Conservation (phyloP, 2,888 invertebrate genomes). For the Camptogramma bilineatum region DNA sequence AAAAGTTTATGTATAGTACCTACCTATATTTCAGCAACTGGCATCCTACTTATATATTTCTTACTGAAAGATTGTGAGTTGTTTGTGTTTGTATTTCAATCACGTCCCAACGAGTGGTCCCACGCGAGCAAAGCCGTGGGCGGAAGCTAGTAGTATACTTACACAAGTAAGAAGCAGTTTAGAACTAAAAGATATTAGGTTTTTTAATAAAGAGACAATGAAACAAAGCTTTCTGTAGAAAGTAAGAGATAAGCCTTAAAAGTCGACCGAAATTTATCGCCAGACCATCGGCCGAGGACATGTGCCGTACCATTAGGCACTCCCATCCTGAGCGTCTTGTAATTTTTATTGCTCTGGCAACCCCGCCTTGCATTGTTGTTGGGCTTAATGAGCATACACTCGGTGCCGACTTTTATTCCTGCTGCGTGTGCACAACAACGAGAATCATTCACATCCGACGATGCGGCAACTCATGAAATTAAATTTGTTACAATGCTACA, state of each 20-base stretch:
- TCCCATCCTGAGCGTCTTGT: conserved; percentile 79
- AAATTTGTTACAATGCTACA: conserved; percentile 20
- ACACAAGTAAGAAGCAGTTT: too few relatives aligned
- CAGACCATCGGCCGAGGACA: conserved; percentile 60
- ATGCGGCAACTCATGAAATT: conserved; percentile 45
- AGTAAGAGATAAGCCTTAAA: conserved; percentile 34
- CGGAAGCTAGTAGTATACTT: too few relatives aligned
- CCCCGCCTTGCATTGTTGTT: conserved; percentile 81
- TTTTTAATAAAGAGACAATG: conserved; percentile 10
- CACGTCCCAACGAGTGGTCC: too few relatives aligned
- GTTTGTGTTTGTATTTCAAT: too few relatives aligned
- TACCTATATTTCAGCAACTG: neutral
- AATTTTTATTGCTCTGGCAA: conserved; percentile 76
- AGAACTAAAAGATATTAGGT: neutral
- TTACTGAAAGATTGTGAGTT: neutral
- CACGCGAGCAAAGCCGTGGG: too few relatives aligned
- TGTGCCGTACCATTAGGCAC: conserved; percentile 73
- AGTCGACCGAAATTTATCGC: conserved; percentile 53
- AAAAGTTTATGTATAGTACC: conserved; percentile 8
- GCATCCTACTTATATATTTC: neutral
- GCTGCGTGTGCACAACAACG: conserved; percentile 48
- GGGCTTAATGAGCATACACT: conserved; percentile 69
- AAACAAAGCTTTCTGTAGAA: conserved; percentile 27
- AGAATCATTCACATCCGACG: conserved; percentile 46
- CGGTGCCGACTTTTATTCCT: conserved; percentile 57